Evolutionary conservation across 2,888 invertebrate genomes (phyloP), one percentile per base, ranked within the genome.

Genomic region (Camptogramma bilineatum): DNA sequence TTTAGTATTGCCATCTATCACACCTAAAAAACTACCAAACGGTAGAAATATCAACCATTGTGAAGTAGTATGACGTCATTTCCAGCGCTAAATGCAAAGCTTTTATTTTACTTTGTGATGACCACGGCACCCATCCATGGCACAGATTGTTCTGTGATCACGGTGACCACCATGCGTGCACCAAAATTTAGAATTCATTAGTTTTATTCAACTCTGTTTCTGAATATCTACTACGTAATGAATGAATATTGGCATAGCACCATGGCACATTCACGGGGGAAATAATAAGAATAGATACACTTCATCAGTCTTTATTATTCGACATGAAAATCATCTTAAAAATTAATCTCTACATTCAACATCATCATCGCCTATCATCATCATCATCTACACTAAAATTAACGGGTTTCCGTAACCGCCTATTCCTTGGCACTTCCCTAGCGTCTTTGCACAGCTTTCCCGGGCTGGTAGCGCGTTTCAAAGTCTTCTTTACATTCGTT

Each of bases 381-480:
- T 58, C 53, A 3, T 52, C 54, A 46, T 63, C 57, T 0, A 53
- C 1, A 13, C 52, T 61, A 9, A 57, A 57, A 2, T 57, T 61
- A 0, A 62, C 52, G 0, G 62, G 58, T 31, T 50, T 57, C 19
- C 51, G 46, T 10, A 66, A 13, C 8, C 65, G 46, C 13, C 65
- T 53, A 16, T 21, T 24, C 7, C 50, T 51, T 0, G 57, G 46
- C 8, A 46, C 3, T 4, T 50, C 57, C 31, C 16, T 52, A 0
- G 24, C 1, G 9, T 75, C 7, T 1, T 74, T 64, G 0, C 58
- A 73, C 59, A 90, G 66, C 21, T 87, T 86, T 0, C 89, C 90
- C 0, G 91, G 90, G 66, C 90, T 90, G 0, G 86, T 86, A 0
- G 87, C 86, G 4, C 88, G 71, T 60, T 74, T 81, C 0, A 90